Conservation (phyloP, 2,888 invertebrate genomes). For the Criorhina ranunculi region DNA sequence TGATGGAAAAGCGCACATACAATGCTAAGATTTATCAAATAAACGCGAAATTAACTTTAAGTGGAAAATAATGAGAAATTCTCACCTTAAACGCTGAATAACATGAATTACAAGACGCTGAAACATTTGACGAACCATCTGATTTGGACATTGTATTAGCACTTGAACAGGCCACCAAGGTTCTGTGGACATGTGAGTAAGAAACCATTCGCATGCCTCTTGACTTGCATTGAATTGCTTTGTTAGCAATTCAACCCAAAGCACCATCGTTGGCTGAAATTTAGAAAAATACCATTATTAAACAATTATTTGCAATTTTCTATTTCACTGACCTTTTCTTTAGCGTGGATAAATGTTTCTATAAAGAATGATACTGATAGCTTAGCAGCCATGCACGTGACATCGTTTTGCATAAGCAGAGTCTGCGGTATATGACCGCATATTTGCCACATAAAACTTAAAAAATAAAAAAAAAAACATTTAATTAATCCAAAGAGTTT, state of each 20-base stretch:
- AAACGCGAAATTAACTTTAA: too few relatives aligned
- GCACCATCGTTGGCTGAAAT: conserved; percentile 94
- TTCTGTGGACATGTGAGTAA: conserved; percentile 96
- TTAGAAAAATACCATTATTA: not conserved
- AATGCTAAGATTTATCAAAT: too few relatives aligned
- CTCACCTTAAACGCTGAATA: conserved; percentile 93
- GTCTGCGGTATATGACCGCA: conserved; percentile 97
- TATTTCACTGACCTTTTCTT: conserved; percentile 90
- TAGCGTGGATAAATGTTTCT: conserved; percentile 98
- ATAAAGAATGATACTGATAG: conserved; percentile 97
- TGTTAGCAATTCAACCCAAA: conserved; percentile 97
- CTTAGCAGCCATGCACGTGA: conserved; percentile 93
- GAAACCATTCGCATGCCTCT: conserved; percentile 95
- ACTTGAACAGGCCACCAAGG: conserved; percentile 98
- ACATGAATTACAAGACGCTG: conserved; percentile 97
- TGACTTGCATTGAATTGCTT: conserved; percentile 97
- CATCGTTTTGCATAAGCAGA: conserved; percentile 91
- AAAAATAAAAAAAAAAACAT: conserved; percentile 75
- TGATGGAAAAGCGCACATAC: too few relatives aligned
- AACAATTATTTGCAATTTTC: not conserved
- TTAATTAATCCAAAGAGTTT: not conserved
- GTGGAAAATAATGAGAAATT: not conserved
- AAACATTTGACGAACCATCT: conserved; percentile 98
- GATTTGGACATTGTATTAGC: conserved; percentile 97
- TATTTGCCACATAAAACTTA: conserved; percentile 98